phyloP scores from a whole-genome alignment of 2,113 vertebrate genomes.

The Stercorarius parasiticus region DNA sequence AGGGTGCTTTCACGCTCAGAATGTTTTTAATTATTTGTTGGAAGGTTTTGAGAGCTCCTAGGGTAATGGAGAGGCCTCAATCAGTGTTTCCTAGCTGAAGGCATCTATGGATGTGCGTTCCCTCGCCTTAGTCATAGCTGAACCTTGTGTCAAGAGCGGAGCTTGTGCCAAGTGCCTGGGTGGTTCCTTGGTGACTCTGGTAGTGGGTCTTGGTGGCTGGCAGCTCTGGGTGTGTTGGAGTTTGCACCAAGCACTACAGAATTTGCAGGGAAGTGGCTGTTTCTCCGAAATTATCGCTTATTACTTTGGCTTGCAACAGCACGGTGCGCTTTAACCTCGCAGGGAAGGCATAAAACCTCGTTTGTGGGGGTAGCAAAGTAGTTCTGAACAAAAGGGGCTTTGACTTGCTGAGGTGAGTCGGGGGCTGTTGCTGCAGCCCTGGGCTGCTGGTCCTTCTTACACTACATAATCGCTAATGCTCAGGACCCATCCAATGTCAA shows the following conservation, averaged over 20 bases:
- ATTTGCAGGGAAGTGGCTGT: not conserved
- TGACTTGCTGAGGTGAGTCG: not conserved
- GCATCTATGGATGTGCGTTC: not conserved
- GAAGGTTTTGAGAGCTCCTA: conserved; percentile 17
- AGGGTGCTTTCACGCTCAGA: not conserved
- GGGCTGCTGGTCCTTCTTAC: not conserved
- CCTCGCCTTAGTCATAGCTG: not conserved
- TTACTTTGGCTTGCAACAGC: not conserved
- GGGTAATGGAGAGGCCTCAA: not conserved
- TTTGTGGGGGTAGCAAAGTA: not conserved
- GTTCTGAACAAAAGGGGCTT: not conserved
- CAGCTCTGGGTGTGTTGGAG: not conserved
- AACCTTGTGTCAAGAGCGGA: not conserved
- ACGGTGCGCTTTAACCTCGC: not conserved
- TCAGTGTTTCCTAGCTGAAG: conserved; percentile 50
- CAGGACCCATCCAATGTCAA: fast-evolving
- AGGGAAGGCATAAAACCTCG: not conserved
- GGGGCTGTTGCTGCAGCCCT: not conserved
- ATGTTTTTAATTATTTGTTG: conserved; percentile 32
- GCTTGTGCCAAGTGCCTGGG: conserved; percentile 25
- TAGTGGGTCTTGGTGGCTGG: not conserved
- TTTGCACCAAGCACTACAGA: not conserved
- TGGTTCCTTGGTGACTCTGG: conserved; percentile 40
- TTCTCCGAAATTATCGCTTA: not conserved
- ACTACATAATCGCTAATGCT: not conserved